Evolutionary conservation across 2,797 vertebrate species (phyloP), one percentile per base, ranked within the genome.

Genomic region (Arnoldichthys spilopterus): DNA sequence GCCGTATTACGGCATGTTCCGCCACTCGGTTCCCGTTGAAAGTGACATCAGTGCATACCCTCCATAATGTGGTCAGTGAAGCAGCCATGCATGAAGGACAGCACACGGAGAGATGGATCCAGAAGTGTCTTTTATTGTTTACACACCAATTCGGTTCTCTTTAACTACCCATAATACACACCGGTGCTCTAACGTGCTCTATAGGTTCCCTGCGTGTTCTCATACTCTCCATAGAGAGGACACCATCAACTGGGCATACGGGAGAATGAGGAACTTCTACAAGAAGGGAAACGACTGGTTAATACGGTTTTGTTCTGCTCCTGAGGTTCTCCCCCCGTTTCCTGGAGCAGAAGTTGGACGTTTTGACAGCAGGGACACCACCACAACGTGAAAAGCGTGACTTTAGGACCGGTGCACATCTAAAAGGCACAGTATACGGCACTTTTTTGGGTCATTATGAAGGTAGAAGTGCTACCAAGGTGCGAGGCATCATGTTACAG

Each of bases 401-500:
- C 9, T 43, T 16, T n/a, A 72, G 32, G 47, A 45, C 40, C 34
- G 6, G 37, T 8, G 47, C 11, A 34, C 22, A 0, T 8, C 0
- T 26, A 71, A 32, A 16, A 70, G 37, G 11, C 40, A 53, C 70
- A 63, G 43, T 30, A 54, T 58, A 26, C 20, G 64, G 75, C 58
- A 63, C n/a, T 76, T 77, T 18, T 45, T 69, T 49, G 47, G 37
- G 70, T 74, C 80, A 79, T 77, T 79, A 63, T 77, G 64, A 69
- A 49, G 34, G 51, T 47, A 76, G 77, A 56, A 83, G 83, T 87
- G 85, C 83, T 82, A 82, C 70, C 78, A 67, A 28, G 76, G 54
- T 22, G 26, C 69, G 85, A 83, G 77, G 79, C 70, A 72, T 81
- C 64, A 77, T 77, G 70, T 63, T 64, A 76, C 24, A 80, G 45